Evolutionary conservation across 2,113 vertebrate species (phyloP).

Genomic region (Alaudala cheleensis): DNA sequence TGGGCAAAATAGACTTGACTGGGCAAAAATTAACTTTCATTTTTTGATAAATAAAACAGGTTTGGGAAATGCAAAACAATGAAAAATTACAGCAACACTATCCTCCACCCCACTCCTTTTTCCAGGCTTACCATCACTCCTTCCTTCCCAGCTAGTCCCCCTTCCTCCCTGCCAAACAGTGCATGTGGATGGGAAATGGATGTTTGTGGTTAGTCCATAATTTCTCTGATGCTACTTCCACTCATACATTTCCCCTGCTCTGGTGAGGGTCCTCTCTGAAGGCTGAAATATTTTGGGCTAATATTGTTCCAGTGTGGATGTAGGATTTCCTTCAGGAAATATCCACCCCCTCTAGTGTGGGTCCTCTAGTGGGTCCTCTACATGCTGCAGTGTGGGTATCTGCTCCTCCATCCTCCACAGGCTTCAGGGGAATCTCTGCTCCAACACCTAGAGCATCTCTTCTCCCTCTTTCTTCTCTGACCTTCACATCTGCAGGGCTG

Average conservation of each 20-base stretch:
- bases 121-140: background rate
- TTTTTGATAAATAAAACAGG: background rate
- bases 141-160: background rate
- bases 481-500: background rate
- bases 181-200: background rate
- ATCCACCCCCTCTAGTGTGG: rapidly evolving
- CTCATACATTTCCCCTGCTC: background rate
- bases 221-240: background rate
- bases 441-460: background rate
- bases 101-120: background rate
- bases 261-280: rapidly evolving
- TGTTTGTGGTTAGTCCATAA: background rate
- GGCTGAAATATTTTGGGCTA: background rate
- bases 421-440: background rate
- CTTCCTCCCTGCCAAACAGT: background rate
- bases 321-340: background rate
- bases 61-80: background rate
- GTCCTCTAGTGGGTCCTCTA: rapidly evolving
- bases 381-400: background rate
- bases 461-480: background rate
- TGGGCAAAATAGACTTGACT: background rate
- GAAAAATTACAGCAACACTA: background rate
- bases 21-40: background rate
- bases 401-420: background rate
- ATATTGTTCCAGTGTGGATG: background rate